Evolutionary conservation across 1,140 invertebrate genomes (phyloP), one percentile per base, ranked within the genome.

Genomic region (Zaprionus capensis): DNA sequence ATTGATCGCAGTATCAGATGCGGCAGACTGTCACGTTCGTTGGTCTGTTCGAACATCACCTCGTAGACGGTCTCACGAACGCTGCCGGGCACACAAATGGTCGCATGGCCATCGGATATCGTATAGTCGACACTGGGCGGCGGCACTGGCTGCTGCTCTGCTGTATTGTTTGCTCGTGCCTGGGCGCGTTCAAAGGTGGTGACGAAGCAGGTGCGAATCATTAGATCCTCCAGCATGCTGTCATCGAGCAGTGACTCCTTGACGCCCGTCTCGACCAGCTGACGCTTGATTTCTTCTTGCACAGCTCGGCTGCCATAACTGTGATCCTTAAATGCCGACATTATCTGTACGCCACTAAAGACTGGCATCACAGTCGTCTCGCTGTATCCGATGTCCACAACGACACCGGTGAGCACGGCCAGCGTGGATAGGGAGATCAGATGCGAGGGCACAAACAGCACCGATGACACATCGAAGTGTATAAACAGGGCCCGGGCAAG

Each of bases 401-500:
- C 96, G 12, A 99, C 92, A 34, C 95, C 97, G 12, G 96, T 96
- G 65, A 95, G 95, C 9, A 96, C 93, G 17, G 96, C 97, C 55
- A 98, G 93, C 4, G 96, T 96, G 55, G 96, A 95, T 1, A 98
- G 93, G 6, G 96, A 94, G n/a, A 97, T 95, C 28, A 98, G 93
- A 93, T 98, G 97, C 34, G 95, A 95, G 9, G 97, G 96, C 4
- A 96, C 94, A 92, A 97, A 96, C 66, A 97, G 76, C 26, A 97
- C 92, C 2, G 95, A 95, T 1, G 95, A 94, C 44, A 96, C 97
- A 95, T 99, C 98, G 94, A 97, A 99, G 92, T 99, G 98, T 51
- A 95, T 94, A 91, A 98, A 99, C 11, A 99, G 94, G 15, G 99
- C 98, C 93, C 97, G 97, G 1, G 98, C 98, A 2, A 99, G 92